Base-by-base conservation (phyloP, 2,797 vertebrate species). In the Parambassis ranga region DNA sequence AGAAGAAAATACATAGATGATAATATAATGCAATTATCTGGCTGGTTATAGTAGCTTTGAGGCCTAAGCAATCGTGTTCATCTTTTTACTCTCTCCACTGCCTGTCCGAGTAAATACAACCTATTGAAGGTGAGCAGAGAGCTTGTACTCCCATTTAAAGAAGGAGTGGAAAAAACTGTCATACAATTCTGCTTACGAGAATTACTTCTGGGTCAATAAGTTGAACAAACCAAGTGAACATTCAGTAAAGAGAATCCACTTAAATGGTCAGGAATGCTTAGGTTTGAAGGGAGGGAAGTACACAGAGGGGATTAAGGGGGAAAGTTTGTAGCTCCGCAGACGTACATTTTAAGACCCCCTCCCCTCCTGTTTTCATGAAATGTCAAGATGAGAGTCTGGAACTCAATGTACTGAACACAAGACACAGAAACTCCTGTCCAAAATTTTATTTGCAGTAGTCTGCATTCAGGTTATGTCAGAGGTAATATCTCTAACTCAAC, bases 181-280 rank as follows among this genome's bases (percentile, higher is more conserved):
- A 75, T 47, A 67, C 33, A 60, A 66, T 62, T 67, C 51, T 63
- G 71, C 65, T 74, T 78, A 69, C 65, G 61, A 81, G 78, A 43
- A 53, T 82, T 75, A 77, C 35, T 75, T 77, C 43, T 79, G 61
- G 71, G 52, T 78, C 70, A 56, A 75, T 42, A 67, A 83, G 42
- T 59, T 71, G 53, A 81, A 71, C 70, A 88, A 82, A 85, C 66
- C 66, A 70, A 76, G 73, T 61, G 65, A 81, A 71, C 60, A 81
- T 58, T 73, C 55, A 37, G 65, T 58, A 64, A 66, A 74, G 65
- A 48, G 57, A 73, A 70, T 78, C 58, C 69, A 79, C 55, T 83
- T 74, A 70, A 61, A 83, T 68, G 56, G 78, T 81, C 77, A 86
- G 65, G 67, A 80, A 42, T 58, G 75, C 52, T 84, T 65, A 71